Conservation (phyloP, 2,888 invertebrate species). For the Eilema depressum region DNA sequence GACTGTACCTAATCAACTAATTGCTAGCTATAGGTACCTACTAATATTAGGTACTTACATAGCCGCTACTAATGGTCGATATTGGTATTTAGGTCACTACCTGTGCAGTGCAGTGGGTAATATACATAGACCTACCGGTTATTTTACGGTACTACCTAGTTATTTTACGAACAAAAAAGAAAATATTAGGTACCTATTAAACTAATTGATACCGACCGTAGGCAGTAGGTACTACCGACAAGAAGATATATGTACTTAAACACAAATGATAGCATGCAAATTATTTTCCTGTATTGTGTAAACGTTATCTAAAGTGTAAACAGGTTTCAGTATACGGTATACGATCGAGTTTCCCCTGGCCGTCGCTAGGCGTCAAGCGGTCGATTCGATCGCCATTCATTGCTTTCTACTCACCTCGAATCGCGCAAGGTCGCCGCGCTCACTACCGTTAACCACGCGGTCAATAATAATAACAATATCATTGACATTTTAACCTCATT, state of each 20-base stretch:
- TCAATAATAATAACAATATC: slow-evolving; percentile 34
- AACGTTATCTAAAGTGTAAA: slow-evolving; percentile 3
- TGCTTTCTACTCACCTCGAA: slow-evolving; percentile 50
- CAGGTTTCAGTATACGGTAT: background rate
- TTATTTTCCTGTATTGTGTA: background rate
- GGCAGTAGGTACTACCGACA: background rate
- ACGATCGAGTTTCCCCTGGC: slow-evolving; percentile 6
- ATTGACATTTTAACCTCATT: slow-evolving; percentile 33
- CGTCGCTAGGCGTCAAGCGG: background rate
- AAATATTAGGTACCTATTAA: background rate
- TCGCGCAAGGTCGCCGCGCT: slow-evolving; percentile 60
- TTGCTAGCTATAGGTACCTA: no score
- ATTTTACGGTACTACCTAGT: background rate
- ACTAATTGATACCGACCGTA: background rate
- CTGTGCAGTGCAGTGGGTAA: no score
- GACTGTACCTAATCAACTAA: background rate
- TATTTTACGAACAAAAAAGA: background rate
- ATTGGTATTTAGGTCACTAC: background rate
- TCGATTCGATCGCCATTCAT: slow-evolving; percentile 21
- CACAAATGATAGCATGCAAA: background rate
- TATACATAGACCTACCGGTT: background rate
- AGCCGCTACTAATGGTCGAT: background rate
- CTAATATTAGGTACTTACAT: no score
- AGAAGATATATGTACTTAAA: background rate
- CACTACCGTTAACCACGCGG: slow-evolving; percentile 33